Evolutionary conservation across 1,140 invertebrate genomes (phyloP), one percentile per base, ranked within the genome.

Genomic region (Apis laboriosa): DNA sequence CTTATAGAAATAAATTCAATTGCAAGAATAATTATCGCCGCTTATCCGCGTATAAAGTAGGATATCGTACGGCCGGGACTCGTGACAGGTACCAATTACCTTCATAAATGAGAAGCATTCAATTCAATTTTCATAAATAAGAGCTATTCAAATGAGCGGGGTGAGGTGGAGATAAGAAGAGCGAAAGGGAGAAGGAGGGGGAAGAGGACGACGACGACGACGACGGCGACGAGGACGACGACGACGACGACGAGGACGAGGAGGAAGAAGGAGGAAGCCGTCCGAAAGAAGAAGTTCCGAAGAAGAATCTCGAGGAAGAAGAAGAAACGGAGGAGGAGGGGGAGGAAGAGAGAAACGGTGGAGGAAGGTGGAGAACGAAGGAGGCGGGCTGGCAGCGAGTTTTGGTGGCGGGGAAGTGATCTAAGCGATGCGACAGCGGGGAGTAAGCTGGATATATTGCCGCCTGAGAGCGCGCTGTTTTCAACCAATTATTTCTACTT

Each of bases 401-500:
- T 92, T 93, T 91, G 87, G 91, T 92, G 89, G 88, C 86, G 90
- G 91, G 85, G 89, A 92, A 93, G 91, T 93, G 92, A 93, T 93
- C 92, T 93, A 92, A 93, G 90, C 92, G 91, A 92, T 91, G 90
- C 92, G 92, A 92, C 92, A 93, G 92, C 92, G 90, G 93, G 92
- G 92, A 93, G 92, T 94, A 94, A 94, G 93, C 92, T 92, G 92
- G 90, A 93, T 93, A 93, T 93, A 94, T 94, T 93, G 90, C 93
- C 88, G 90, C 85, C 86, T 90, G 90, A 92, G 92, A 93, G 92
- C 89, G 88, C 86, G 91, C 91, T 91, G 91, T 93, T 93, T 94
- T 93, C 92, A 92, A 94, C 92, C 92, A 93, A 94, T 93, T 93
- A 93, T 94, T 94, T 94, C 92, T 93, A 93, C 92, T 93, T 93